These are phyloP conservation scores for Neodiprion virginianus DNA, from an alignment of 1,140 invertebrate genomes.

Conservation along the genomic window DNA sequence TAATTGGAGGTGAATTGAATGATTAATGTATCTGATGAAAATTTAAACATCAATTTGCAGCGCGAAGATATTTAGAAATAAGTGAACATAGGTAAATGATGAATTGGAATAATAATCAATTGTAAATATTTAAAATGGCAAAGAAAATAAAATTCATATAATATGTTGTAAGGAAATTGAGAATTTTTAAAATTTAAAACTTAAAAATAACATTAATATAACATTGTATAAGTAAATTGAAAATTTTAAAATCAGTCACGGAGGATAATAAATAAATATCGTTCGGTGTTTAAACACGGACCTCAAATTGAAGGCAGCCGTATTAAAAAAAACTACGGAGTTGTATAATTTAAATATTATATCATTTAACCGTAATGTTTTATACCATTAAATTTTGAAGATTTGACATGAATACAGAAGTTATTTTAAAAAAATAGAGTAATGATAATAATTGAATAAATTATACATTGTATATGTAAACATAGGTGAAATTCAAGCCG, in stretches of 20 bases:
- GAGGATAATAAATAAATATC: not conserved
- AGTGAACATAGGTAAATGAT: not conserved
- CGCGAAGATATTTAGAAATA: not conserved
- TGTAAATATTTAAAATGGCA: no score
- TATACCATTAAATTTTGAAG: not conserved
- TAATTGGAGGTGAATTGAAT: not conserved
- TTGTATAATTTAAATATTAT: not conserved
- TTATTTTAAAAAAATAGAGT: not conserved
- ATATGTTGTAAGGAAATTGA: not conserved
- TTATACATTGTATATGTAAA: no score
- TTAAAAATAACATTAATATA: not conserved
- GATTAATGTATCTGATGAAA: no score
- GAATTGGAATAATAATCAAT: no score
- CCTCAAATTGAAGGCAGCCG: no score
- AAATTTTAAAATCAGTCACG: not conserved
- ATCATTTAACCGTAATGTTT: no score
- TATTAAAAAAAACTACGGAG: not conserved
- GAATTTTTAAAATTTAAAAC: not conserved
- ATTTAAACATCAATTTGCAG: no score
- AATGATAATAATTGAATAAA: not conserved
- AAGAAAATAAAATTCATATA: not conserved
- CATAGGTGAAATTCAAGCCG: slow-evolving; percentile 20
- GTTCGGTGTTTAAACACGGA: not conserved
- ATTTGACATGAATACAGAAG: not conserved
- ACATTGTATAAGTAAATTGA: not conserved